Evolutionary conservation across 2,797 vertebrate genomes (phyloP).

Genomic region (Diplodus puntazzo): DNA sequence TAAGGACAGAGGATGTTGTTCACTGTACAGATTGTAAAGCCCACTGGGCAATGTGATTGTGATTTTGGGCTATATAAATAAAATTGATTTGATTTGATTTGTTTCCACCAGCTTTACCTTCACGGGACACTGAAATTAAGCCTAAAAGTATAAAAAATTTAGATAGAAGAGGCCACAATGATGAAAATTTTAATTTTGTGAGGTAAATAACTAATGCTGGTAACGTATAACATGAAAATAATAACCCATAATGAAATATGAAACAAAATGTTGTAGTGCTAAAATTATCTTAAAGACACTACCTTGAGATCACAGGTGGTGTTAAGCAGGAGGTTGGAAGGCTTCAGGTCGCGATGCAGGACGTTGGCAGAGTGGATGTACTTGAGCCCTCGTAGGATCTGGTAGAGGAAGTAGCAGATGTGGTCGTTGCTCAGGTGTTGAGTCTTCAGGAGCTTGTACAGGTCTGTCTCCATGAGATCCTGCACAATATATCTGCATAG

Average conservation of each 20-base stretch:
- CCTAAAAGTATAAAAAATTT: background rate
- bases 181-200: background rate
- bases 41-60: too few relatives aligned
- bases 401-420: constrained; percentile 95
- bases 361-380: constrained; percentile 97
- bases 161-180: background rate
- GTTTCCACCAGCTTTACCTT: background rate
- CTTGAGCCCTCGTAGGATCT: constrained; percentile 93
- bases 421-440: constrained; percentile 94
- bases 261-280: background rate
- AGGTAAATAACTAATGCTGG: background rate
- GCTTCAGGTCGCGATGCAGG: constrained; percentile 94
- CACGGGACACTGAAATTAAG: background rate
- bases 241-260: too few relatives aligned
- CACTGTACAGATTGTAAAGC: too few relatives aligned
- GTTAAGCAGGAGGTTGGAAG: constrained; percentile 94
- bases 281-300: background rate
- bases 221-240: background rate
- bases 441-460: constrained; percentile 94
- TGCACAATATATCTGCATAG: constrained; percentile 92
- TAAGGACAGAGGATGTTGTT: too few relatives aligned
- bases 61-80: too few relatives aligned
- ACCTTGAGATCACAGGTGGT: constrained; percentile 97
- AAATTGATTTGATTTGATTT: too few relatives aligned
- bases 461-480: constrained; percentile 96